Base-by-base conservation (phyloP, 2,797 vertebrate genomes). In the Simalia tracyae region DNA sequence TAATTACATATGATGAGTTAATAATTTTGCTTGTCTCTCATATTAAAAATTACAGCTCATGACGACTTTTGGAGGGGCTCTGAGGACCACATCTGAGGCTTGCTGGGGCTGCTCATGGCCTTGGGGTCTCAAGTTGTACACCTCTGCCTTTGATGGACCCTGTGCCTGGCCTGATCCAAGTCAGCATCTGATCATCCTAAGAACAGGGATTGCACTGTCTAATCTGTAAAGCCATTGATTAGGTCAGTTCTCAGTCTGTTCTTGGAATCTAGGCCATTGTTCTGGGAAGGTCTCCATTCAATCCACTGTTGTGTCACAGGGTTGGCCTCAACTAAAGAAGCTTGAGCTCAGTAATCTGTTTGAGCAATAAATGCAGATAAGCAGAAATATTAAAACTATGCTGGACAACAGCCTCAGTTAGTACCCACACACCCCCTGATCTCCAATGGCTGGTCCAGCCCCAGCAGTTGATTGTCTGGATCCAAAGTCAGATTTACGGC, bases 371-470 rank as follows among this genome's bases (percentile, higher is more conserved):
- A 57, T 46, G 26, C n/a, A 66, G 91, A 42, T 54, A 42, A 81
- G 84, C 22, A 90, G 46, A 81, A 81, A 5, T 57, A 60, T 12
- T 2, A 14, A 89, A 22, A 84, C 46, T 87, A 57, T 46, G 66
- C 88, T 92, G 92, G 89, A 92, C 92, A 92, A 89, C 92, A 92
- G 22, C 92, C 68, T 90, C 28, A 24, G 17, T 46, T 86, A 56
- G 54, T 6, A 42, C 12, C 26, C 19, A 19, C 5, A 4, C 4
- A 54, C n/a, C 4, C 5, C 22, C 22, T 42, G 28, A 24, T 36
- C 7, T 76, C 26, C 8, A 66, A 7, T 1, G 5, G 28, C 31
- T 54, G 19, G 24, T 14, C 17, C 56, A 59, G 4, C 28, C 7
- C 31, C 87, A 84, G 50, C 59, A 0, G 46, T 59, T 59, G 59